phyloP scores from a whole-genome alignment of 2,113 vertebrate genomes.

The Hyperoodon ampullatus region DNA sequence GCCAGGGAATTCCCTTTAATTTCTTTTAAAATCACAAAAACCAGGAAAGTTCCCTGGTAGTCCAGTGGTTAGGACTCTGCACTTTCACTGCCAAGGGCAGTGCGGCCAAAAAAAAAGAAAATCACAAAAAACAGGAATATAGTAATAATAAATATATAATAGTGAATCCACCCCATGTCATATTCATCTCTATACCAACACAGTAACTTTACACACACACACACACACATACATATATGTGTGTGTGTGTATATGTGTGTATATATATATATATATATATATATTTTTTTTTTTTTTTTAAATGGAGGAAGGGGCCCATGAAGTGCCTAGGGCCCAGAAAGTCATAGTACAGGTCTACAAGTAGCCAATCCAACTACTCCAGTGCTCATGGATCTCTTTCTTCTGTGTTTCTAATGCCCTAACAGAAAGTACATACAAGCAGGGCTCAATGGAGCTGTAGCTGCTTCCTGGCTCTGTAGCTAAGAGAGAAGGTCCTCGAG shows the following conservation, averaged over 20 bases:
- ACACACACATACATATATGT: not conserved
- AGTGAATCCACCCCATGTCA: not conserved
- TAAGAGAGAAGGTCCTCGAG: not conserved
- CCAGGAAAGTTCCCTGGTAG: too few relatives aligned
- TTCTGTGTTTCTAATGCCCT: not conserved
- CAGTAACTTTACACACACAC: not conserved
- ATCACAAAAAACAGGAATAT: not conserved
- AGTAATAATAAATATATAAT: not conserved
- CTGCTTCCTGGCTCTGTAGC: not conserved
- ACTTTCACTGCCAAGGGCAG: too few relatives aligned
- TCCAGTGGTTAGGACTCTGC: too few relatives aligned
- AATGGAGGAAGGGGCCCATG: not conserved
- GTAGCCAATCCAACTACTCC: not conserved
- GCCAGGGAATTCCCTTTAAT: too few relatives aligned
- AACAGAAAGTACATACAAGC: not conserved
- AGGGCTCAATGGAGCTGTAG: not conserved
- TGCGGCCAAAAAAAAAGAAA: not conserved
- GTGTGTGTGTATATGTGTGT: fast-evolving
- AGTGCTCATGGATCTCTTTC: not conserved
- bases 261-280: not conserved
- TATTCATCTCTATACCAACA: not conserved
- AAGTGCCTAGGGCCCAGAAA: too few relatives aligned
- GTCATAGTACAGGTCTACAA: not conserved
- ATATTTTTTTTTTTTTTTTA: not conserved
- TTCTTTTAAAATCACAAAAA: too few relatives aligned